Conservation (phyloP, 2,888 invertebrate genomes). For the Rhorus exstirpatorius region DNA sequence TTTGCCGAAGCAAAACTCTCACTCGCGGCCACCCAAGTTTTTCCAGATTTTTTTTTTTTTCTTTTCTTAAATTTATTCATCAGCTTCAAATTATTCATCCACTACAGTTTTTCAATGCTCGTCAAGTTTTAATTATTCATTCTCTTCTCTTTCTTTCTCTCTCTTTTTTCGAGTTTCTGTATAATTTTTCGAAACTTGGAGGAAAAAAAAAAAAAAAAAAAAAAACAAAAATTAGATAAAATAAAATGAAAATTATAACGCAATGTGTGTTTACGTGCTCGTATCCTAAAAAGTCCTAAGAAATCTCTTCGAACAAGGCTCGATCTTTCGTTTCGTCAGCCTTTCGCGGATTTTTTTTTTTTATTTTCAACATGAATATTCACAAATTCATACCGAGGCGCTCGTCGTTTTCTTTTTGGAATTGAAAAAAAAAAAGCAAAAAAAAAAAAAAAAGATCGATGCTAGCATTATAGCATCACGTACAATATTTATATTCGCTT, state of each 20-base stretch:
- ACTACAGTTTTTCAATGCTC: conserved; percentile 79
- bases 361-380: conserved; percentile 52
- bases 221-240: too few relatives aligned
- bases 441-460: conserved; percentile 54
- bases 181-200: conserved; percentile 61
- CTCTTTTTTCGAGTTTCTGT: conserved; percentile 71
- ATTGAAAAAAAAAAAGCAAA: conserved; percentile 33
- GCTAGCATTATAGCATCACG: conserved; percentile 67
- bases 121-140: conserved; percentile 69
- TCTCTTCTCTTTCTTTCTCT: conserved; percentile 55
- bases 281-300: conserved; percentile 76
- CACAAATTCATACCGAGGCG: conserved; percentile 47
- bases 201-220: conserved; percentile 57
- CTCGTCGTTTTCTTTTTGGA: conserved; percentile 43
- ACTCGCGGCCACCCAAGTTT: conserved; percentile 76
- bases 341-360: conserved; percentile 63
- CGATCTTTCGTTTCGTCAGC: conserved; percentile 64
- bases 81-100: conserved; percentile 78
- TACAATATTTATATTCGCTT: conserved; percentile 55
- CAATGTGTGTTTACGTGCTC: conserved; percentile 46
- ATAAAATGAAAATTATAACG: conserved; percentile 47
- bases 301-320: conserved; percentile 75
- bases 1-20: conserved; percentile 59
- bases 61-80: conserved; percentile 76
- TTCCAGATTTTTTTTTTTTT: conserved; percentile 76